Evolutionary conservation across 2,797 vertebrate species (phyloP).

Genomic region (Enteromius paludinosus): DNA sequence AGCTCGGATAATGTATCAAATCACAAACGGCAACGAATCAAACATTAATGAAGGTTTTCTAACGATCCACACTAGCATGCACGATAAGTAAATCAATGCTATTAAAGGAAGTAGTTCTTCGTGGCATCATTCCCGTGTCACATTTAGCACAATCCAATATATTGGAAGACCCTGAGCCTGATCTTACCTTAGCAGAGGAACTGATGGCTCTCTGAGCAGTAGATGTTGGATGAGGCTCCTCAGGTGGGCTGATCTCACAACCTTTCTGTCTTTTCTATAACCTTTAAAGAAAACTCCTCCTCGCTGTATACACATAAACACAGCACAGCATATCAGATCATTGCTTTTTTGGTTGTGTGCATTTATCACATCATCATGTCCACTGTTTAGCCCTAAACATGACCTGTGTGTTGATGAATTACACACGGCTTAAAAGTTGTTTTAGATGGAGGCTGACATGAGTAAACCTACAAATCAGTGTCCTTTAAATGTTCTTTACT

Average conservation of each 20-base stretch:
- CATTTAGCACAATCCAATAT: neutral
- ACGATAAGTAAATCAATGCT: neutral
- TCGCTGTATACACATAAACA: constrained; percentile 58
- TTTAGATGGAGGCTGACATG: constrained; percentile 22
- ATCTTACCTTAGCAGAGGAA: constrained; percentile 40
- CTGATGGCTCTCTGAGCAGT: constrained; percentile 8
- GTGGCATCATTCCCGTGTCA: neutral
- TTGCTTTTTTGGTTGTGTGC: constrained; percentile 40
- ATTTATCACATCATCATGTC: constrained; percentile 22
- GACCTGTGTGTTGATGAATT: constrained; percentile 47
- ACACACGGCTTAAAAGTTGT: constrained; percentile 45
- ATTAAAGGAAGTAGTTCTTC: neutral
- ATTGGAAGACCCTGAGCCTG: neutral
- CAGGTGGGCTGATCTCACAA: constrained; percentile 38
- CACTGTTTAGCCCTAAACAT: constrained; percentile 59
- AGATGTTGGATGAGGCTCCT: constrained; percentile 32
- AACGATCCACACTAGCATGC: neutral
- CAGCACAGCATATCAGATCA: constrained; percentile 45
- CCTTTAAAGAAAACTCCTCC: constrained; percentile 60
- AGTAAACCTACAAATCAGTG: constrained; percentile 12
- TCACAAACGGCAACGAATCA: neutral
- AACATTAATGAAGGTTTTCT: constrained; percentile 19
- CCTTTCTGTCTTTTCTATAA: constrained; percentile 60
- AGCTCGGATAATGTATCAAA: neutral
- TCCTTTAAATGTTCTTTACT: constrained; percentile 45